phyloP scores from a whole-genome alignment of 2,797 vertebrate genomes.

The Synaphobranchus kaupii region DNA sequence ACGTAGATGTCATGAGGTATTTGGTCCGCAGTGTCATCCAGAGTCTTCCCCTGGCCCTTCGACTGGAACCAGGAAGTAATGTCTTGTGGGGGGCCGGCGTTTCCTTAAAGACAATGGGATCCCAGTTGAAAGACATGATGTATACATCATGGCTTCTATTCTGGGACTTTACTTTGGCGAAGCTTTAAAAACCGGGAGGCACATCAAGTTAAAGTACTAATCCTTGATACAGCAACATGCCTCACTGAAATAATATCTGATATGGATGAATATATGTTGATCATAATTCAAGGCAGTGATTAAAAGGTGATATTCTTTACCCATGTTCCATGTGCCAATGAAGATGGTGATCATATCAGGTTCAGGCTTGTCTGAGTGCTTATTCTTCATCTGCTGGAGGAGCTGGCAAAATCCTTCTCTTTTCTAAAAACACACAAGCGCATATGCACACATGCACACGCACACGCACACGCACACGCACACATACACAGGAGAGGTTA shows the following conservation, averaged over 20 bases:
- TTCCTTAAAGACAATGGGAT: constrained; percentile 73
- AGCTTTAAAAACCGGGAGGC: neutral
- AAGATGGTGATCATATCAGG: constrained; percentile 98
- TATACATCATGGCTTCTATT: neutral
- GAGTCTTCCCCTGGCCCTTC: constrained; percentile 92
- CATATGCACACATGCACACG: constrained; percentile 37
- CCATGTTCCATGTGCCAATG: constrained; percentile 99
- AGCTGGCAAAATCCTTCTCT: constrained; percentile 97
- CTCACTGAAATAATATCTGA: neutral
- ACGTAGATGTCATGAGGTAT: constrained; percentile 97
- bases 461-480: neutral
- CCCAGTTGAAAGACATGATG: neutral
- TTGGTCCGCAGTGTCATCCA: constrained; percentile 91
- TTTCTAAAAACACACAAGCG: constrained; percentile 74
- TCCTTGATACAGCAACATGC: neutral
- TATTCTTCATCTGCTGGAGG: constrained; percentile 98
- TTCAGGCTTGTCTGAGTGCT: constrained; percentile 91
- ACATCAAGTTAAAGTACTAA: neutral
- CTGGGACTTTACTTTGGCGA: neutral
- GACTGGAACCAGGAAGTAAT: constrained; percentile 96
- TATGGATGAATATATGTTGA: neutral
- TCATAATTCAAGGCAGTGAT: neutral
- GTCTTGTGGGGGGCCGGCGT: constrained; percentile 83
- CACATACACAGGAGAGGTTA: no score
- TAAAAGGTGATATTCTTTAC: constrained; percentile 63